Percentiles rank a stretch among this genome's conserved stretches.
phyloP scores from a whole-genome alignment of 2,797 vertebrate species.

The Myioborus melanocephalus region DNA sequence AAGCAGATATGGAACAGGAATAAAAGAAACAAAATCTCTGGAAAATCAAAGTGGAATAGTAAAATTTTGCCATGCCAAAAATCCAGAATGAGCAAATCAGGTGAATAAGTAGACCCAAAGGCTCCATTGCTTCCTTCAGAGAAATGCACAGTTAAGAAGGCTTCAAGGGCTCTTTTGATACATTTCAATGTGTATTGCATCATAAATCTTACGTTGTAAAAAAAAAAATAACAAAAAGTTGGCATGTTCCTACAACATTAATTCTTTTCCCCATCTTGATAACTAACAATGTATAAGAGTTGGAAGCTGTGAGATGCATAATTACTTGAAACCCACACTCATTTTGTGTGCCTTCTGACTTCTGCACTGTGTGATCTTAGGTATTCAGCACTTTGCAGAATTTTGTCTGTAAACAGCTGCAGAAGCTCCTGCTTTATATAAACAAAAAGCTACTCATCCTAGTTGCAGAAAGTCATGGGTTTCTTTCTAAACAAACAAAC shows the following conservation, averaged over 20 bases:
- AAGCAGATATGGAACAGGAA: not conserved
- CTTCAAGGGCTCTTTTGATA: not conserved
- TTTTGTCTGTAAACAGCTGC: conserved; percentile 16
- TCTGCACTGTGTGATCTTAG: not conserved
- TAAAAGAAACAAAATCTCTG: not conserved
- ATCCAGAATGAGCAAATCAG: not conserved
- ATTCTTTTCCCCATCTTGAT: not conserved
- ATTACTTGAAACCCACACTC: not conserved
- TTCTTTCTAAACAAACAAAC: conserved; percentile 37
- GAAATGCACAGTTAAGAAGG: not conserved
- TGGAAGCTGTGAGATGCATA: not conserved
- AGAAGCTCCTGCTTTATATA: conserved; percentile 1
- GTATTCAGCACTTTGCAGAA: not conserved
- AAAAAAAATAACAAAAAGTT: not conserved
- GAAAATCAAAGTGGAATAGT: not conserved
- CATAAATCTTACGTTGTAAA: not conserved
- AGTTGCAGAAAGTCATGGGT: not conserved
- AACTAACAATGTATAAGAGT: not conserved
- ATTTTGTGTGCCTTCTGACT: not conserved
- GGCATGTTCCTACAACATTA: not conserved
- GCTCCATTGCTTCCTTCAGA: not conserved
- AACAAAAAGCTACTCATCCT: not conserved
- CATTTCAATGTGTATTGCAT: not conserved
- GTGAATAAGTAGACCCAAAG: not conserved
- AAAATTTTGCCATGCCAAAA: not conserved